phyloP scores from a whole-genome alignment of 2,888 invertebrate species.

The Xylota segnis region DNA sequence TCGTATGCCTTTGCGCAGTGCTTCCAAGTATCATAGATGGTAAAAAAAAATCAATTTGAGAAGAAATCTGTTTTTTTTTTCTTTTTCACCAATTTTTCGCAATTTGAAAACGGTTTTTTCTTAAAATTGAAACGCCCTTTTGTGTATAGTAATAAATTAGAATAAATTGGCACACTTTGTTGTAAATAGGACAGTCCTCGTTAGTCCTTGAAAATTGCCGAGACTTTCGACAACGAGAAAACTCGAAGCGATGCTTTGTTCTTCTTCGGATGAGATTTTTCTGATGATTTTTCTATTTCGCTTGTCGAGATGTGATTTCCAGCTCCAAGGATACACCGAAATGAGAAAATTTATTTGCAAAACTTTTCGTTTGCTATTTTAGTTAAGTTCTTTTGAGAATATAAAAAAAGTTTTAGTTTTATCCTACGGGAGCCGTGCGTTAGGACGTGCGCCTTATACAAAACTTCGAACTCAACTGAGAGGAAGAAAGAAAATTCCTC shows the following conservation, averaged over 20 bases:
- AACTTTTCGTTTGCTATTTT: background rate
- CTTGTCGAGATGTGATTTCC: background rate
- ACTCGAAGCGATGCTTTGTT: slow-evolving; percentile 53
- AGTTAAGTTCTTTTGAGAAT: slow-evolving; percentile 12
- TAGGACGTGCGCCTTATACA: slow-evolving; percentile 51
- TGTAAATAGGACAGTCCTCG: slow-evolving; percentile 26
- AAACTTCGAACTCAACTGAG: slow-evolving; percentile 68
- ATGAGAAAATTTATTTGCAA: background rate
- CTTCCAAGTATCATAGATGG: slow-evolving; percentile 12
- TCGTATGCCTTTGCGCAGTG: slow-evolving; percentile 51
- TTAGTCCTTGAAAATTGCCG: slow-evolving; percentile 24
- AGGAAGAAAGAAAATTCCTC: slow-evolving; percentile 23
- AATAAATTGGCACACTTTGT: slow-evolving; percentile 59
- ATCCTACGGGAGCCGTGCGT: background rate
- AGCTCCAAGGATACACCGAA: slow-evolving; percentile 8
- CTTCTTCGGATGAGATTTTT: slow-evolving; percentile 9
- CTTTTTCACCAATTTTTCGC: slow-evolving; percentile 15
- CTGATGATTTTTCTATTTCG: background rate
- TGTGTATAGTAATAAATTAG: background rate
- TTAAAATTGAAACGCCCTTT: slow-evolving; percentile 8
- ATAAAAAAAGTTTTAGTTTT: slow-evolving; percentile 17
- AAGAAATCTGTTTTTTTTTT: slow-evolving; percentile 9
- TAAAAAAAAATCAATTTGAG: slow-evolving; percentile 66
- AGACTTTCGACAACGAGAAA: slow-evolving; percentile 55
- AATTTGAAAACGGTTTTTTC: slow-evolving; percentile 46